phyloP scores from a whole-genome alignment of 2,888 invertebrate genomes.

The Andrena hattorfiana region DNA sequence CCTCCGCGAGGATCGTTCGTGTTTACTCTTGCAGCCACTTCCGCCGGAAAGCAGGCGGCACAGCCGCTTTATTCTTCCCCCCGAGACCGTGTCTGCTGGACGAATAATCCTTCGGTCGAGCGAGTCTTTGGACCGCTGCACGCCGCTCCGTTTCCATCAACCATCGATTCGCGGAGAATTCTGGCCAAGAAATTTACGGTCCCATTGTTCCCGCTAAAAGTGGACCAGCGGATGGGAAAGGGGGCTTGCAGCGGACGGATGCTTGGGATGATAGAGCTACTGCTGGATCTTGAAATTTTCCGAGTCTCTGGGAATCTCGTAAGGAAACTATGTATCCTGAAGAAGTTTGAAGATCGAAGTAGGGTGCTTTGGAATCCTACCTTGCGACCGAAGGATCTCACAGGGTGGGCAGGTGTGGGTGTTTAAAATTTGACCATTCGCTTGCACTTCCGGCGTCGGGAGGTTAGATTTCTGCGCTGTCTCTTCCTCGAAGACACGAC shows the following conservation, averaged over 20 bases:
- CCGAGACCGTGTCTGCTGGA: neutral
- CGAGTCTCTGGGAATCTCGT: neutral
- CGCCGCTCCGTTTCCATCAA: neutral
- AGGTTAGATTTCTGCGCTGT: neutral
- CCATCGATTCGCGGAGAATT: slow-evolving; percentile 7
- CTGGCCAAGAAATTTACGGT: slow-evolving; percentile 33
- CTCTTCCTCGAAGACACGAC: neutral
- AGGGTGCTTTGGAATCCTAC: no score
- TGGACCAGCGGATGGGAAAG: slow-evolving; percentile 22
- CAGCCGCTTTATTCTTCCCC: slow-evolving; percentile 36
- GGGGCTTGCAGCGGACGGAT: neutral
- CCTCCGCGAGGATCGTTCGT: slow-evolving; percentile 39
- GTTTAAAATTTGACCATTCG: no score
- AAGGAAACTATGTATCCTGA: no score
- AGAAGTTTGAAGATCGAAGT: no score
- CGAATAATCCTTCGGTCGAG: neutral
- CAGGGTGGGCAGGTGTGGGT: no score
- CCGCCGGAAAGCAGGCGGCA: slow-evolving; percentile 55
- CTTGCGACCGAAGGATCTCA: no score
- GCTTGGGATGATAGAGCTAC: neutral
- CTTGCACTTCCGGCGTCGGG: neutral
- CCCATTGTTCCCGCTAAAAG: slow-evolving; percentile 33
- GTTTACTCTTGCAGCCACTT: slow-evolving; percentile 57
- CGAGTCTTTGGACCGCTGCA: neutral
- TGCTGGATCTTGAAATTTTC: neutral